Base-by-base conservation (phyloP, 1,140 invertebrate species). In the Pachyrhynchus sulphureomaculatus region DNA sequence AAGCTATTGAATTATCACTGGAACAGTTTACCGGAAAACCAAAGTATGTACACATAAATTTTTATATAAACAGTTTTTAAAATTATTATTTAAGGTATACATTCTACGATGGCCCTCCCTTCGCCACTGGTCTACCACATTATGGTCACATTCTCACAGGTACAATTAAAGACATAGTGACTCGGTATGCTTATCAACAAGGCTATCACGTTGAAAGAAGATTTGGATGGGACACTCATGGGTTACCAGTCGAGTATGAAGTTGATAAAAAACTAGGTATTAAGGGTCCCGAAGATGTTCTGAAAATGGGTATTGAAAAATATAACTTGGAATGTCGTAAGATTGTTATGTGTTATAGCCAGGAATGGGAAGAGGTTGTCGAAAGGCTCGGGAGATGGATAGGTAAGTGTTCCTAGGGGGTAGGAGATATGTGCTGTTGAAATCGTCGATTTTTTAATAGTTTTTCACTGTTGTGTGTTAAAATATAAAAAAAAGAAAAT, bases 141-240 rank as follows among this genome's bases (percentile, higher is more conserved):
- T 99, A 99, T 82, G 98, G 98, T 0, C 97, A 99, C 72, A 95
- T 99, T 53, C 82, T 99, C 44, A 93, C 96, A 57, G 96, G 98
- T 23, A 99, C 96, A 3, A 99, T 99, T 54, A 99, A 99, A 80
- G 98, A 99, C 79, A 91, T 99, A 65, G 92, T 99, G 0, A 98
- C 97, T 0, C 81, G 97, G 57, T 99, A 95, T 84, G 96, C 96
- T 3, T 93, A 98, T 80, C 96, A 98, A 77, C 92, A 87, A 80
- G 97, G 97, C 0, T 94, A 84, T 77, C 87, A 99, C 78, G 97
- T 99, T 4, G 96, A 99, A 75, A 84, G 98, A 55, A 81, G 97
- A 39, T 99, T 99, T 82, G 98, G 98, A 9, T 99, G 98, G 98
- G 98, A 99, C 84, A 97, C 93, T 70, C 98, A 99, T 81, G 98